phyloP scores from a whole-genome alignment of 2,797 vertebrate species.

The Enteromius radiatus region DNA sequence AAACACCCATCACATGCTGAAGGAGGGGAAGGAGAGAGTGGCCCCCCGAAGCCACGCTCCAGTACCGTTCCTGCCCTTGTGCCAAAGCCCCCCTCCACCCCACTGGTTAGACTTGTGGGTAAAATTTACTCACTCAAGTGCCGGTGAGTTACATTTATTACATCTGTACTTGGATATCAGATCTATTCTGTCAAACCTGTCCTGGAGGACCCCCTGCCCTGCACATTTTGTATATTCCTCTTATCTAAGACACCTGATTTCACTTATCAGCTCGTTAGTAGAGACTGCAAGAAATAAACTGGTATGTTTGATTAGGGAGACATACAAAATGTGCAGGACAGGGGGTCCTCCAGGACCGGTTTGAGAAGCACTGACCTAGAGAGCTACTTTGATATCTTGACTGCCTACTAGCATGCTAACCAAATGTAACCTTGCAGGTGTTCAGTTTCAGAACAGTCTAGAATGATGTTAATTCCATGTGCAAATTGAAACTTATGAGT shows the following conservation, averaged over 20 bases:
- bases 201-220: too few relatives aligned
- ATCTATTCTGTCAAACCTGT: not conserved
- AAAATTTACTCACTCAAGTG: conserved; percentile 96
- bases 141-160: conserved; percentile 78
- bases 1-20: conserved; percentile 80
- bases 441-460: not conserved
- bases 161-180: not conserved
- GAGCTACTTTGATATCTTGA: conserved; percentile 1
- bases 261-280: too few relatives aligned
- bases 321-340: too few relatives aligned
- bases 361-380: too few relatives aligned
- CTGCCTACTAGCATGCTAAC: not conserved
- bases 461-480: not conserved
- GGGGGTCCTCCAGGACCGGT: too few relatives aligned
- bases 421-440: not conserved
- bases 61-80: conserved; percentile 91
- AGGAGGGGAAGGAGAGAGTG: conserved; percentile 79
- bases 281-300: too few relatives aligned
- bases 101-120: conserved; percentile 92
- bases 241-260: too few relatives aligned
- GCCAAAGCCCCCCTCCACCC: conserved; percentile 90
- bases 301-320: too few relatives aligned
- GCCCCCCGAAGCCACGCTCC: conserved; percentile 84
- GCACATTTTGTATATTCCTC: too few relatives aligned
- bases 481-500: too few relatives aligned